Conservation (phyloP, 2,113 vertebrate species). For the Hippocampus abdominalis region DNA sequence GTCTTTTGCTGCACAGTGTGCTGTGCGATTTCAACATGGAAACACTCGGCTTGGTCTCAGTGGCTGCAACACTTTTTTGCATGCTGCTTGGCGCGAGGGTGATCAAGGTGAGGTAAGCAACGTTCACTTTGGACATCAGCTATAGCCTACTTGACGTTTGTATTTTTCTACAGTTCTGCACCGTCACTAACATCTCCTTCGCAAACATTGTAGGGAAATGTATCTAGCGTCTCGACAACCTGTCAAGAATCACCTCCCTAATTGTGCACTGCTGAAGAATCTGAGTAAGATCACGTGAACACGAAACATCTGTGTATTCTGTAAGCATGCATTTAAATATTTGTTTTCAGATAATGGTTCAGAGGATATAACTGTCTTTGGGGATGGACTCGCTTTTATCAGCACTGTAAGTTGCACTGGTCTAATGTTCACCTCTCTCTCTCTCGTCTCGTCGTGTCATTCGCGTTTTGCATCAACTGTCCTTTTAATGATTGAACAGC, state of each 20-base stretch:
- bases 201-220: constrained; percentile 21
- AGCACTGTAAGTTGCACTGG: constrained; percentile 37
- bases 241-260: constrained; percentile 36
- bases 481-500: neutral
- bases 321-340: neutral
- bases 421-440: neutral
- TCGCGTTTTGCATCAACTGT: neutral
- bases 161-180: neutral
- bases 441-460: neutral
- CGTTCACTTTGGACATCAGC: neutral
- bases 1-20: neutral
- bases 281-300: constrained; percentile 27
- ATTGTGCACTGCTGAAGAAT: constrained; percentile 36
- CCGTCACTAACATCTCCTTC: neutral
- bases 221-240: constrained; percentile 34
- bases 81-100: neutral
- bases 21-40: neutral
- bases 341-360: constrained; percentile 44
- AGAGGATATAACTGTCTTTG: constrained; percentile 53
- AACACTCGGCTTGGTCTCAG: neutral
- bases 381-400: constrained; percentile 52
- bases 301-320: too few species aligned
- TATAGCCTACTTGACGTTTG: neutral
- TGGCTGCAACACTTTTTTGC: neutral
- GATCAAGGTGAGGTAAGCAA: neutral